phyloP scores from a whole-genome alignment of 2,888 invertebrate species.

The Hirtodrosophila cameraria region DNA sequence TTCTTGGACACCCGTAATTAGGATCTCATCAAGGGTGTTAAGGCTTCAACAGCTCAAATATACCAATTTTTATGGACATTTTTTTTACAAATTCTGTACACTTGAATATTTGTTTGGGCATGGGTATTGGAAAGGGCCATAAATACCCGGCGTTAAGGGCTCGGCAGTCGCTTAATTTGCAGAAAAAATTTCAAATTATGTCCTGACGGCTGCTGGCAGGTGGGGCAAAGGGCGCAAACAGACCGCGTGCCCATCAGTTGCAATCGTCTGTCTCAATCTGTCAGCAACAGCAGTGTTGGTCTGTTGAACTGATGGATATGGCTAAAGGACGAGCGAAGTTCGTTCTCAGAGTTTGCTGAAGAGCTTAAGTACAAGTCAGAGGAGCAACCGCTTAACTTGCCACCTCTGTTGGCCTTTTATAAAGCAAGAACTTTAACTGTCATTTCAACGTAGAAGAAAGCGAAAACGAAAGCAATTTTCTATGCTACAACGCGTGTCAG shows the following conservation, averaged over 20 bases:
- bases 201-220: background rate
- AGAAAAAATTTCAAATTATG: constrained; percentile 27
- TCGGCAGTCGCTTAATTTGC: constrained; percentile 36
- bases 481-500: constrained; percentile 18
- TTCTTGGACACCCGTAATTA: no score
- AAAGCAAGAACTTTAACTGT: constrained; percentile 37
- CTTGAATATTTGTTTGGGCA: constrained; percentile 23
- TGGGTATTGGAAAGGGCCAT: constrained; percentile 12
- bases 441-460: constrained; percentile 20
- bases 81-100: constrained; percentile 11
- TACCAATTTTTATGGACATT: no score
- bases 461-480: constrained; percentile 56
- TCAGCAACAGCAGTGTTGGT: constrained; percentile 36
- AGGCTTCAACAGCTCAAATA: no score
- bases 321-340: constrained; percentile 2
- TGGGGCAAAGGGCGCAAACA: no score
- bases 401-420: constrained; percentile 36
- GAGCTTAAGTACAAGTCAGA: background rate
- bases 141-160: constrained; percentile 26
- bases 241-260: constrained; percentile 8
- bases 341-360: background rate
- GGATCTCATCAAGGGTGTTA: no score
- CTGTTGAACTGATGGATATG: no score
- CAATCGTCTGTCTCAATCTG: constrained; percentile 57
- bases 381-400: constrained; percentile 2